A percentile compares a stretch with the other conserved stretches of the same genome.
Evolutionary conservation across 2,797 vertebrate genomes (phyloP).

Genomic region (Benthosema pterotum): DNA sequence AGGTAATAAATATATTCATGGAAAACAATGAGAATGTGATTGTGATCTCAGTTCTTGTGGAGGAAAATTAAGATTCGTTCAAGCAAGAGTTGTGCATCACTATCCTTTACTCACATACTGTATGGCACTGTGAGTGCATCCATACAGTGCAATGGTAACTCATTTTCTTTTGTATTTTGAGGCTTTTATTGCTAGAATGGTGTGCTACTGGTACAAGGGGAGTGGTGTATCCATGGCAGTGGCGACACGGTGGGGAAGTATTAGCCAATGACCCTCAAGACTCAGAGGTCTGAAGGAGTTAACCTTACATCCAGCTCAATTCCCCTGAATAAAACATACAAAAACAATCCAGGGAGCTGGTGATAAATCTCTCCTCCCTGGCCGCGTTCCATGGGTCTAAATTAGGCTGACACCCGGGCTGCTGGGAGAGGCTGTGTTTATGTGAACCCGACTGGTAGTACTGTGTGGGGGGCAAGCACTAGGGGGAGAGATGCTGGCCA

Average conservation of each 20-base stretch:
- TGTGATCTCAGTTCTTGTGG: too few relatives aligned
- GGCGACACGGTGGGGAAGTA: constrained; percentile 43
- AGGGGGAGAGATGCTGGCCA: constrained; percentile 10
- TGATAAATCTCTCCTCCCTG: constrained; percentile 77
- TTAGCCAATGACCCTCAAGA: constrained; percentile 63
- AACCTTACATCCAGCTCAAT: constrained; percentile 55
- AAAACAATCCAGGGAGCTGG: constrained; percentile 58
- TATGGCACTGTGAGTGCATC: constrained; percentile 2
- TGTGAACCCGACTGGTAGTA: constrained; percentile 61
- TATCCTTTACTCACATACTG: background rate
- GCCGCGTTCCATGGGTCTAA: constrained; percentile 70
- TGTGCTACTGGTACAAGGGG: constrained; percentile 28
- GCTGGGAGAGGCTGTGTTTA: constrained; percentile 62
- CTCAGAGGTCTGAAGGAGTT: constrained; percentile 52
- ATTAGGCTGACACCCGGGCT: constrained; percentile 66
- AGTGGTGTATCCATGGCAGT: constrained; percentile 49
- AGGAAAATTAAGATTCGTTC: too few relatives aligned
- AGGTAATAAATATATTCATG: too few relatives aligned
- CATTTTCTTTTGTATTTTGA: constrained; percentile 24
- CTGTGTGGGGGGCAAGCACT: constrained; percentile 12
- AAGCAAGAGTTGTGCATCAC: too few relatives aligned
- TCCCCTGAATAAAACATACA: constrained; percentile 62
- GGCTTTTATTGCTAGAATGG: constrained; percentile 38
- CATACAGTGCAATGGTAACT: constrained; percentile 11
- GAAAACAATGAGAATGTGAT: too few relatives aligned